Evolutionary conservation across 2,797 vertebrate species (phyloP), one percentile per base, ranked within the genome.

Genomic region (Cichlasoma orientale): DNA sequence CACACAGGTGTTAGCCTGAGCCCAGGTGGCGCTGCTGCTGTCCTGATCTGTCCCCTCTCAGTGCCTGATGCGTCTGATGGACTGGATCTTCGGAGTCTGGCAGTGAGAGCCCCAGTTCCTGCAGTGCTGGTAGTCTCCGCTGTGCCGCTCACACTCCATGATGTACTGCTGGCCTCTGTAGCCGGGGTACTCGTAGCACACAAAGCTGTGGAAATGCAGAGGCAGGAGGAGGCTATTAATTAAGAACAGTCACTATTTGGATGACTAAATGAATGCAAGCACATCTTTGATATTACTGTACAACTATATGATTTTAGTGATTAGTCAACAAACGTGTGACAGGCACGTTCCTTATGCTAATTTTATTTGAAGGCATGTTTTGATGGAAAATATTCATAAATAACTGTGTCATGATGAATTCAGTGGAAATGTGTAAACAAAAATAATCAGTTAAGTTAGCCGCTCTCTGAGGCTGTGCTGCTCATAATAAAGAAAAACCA

Each of bases 121-220:
- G 94, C 95, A 96, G 93, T 96, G 95, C 93, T 95, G 95, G 91
- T 96, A 96, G 82, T 96, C 95, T 70, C 96, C 95, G 1, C 94
- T 96, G 91, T 96, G 96, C 81, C 92, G 94, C 91, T 96, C 95
- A 69, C 95, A 96, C 94, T 96, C 95, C 96, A 96, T 96, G 90
- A 96, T 96, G 92, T 96, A 96, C 94, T 96, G 96, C 92, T 96
- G 94, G 72, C 96, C 96, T 74, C 94, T 95, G 93, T 96, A 96
- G 73, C 96, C 95, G 1, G 96, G 93, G 89, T 90, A 94, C 94
- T 96, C 94, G 88, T 96, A 96, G 93, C 96, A 96, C 91, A 96
- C 96, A 6, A 95, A 96, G 89, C 96, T 96, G 86, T 14, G 56
- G 81, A 59, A 25, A 38, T 29, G 9, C 73, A 56, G 55, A 63